Evolutionary conservation across 2,888 invertebrate species (phyloP), one percentile per base, ranked within the genome.

Genomic region (Trachelus tabidus): DNA sequence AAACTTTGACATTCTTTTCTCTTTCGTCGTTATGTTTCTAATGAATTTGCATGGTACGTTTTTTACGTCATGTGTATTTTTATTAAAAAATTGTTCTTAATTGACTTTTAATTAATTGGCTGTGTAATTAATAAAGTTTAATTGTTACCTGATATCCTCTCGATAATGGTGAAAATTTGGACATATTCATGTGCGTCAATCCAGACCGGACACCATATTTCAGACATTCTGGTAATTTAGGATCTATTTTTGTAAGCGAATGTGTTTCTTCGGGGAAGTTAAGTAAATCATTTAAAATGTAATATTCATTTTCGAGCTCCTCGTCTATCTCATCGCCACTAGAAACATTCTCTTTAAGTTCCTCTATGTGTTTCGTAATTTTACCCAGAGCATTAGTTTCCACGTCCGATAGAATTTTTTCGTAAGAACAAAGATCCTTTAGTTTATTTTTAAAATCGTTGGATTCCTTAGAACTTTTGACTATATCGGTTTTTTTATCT

Each of bases 81-180:
- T 15, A 23, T 23, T 15, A 4, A 40, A 56, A 6, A 56, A 56
- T 9, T 56, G 2, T 1, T 56, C 15, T 6, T 56, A 56, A 23
- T 4, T 6, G 23, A 2, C 56, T 23, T 56, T 23, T 23, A 23
- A 23, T 56, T 40, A 33, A 37, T 69, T 56, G n/a, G 76, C 30
- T 76, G 23, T 73, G 30, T 31, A n/a, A 23, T 30, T 75, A 15
- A 9, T 71, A 76, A 9, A 9, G 23, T 73, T 31, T 15, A 12
- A n/a, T 4, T 73, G 56, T 80, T 83, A 91, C 91, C 85, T 90
- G 90, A 80, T 87, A 85, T n/a, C 90, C 90, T 77, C 90, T 85
- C n/a, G 91, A 89, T 35, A 91, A 79, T 3, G 90, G 89, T n/a
- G 90, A 88, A 80, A 91, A 88, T 75, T 85, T 84, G 1, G 79